These are phyloP conservation scores for Athalia circularis DNA, from an alignment of 2,888 invertebrate genomes.

Conservation along the genomic window DNA sequence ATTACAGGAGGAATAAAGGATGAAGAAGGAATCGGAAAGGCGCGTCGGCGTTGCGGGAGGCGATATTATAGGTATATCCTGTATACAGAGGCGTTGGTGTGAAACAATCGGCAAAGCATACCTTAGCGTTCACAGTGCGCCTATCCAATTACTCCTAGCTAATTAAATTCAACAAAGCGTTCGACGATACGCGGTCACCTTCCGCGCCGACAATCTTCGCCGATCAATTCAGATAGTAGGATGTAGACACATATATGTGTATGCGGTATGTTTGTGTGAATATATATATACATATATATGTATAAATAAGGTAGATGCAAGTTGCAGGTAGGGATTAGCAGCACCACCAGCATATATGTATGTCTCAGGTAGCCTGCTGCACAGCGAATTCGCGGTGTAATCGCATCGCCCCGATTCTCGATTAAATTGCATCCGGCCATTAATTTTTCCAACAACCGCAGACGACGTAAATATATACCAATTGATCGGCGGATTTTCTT, in stretches of 20 bases:
- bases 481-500: not conserved
- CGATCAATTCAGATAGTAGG: conserved; percentile 37
- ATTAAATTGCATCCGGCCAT: conserved; percentile 71
- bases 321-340: not conserved
- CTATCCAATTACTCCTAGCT: conserved; percentile 43
- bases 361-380: not conserved
- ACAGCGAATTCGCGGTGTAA: conserved; percentile 32
- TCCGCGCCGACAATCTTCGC: conserved; percentile 41
- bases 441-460: conserved; percentile 61
- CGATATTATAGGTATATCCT: not conserved
- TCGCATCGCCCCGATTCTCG: conserved; percentile 67
- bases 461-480: not conserved
- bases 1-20: not conserved
- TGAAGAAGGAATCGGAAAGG: not conserved
- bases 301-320: not conserved
- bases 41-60: not conserved
- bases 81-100: conserved; percentile 40
- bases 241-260: not conserved
- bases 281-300: not conserved
- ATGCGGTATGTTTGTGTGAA: not conserved
- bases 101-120: conserved; percentile 41
- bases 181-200: conserved; percentile 44
- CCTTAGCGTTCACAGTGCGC: conserved; percentile 35
- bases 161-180: conserved; percentile 46
- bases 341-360: too few relatives aligned